These are phyloP conservation scores for Molossus alvarezi DNA, from an alignment of 2,797 vertebrate genomes.

Conservation along the genomic window DNA sequence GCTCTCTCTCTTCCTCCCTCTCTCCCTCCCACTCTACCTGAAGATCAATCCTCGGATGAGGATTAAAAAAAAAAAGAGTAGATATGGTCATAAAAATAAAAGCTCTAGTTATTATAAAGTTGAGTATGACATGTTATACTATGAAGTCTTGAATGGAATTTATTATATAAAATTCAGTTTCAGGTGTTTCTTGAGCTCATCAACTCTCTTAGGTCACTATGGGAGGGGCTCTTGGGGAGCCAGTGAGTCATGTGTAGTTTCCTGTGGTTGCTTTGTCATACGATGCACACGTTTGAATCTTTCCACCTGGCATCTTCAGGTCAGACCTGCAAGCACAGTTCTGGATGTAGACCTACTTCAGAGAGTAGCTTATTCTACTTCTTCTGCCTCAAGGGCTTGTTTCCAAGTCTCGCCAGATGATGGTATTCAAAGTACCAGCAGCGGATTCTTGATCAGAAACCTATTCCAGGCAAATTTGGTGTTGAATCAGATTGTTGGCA, in stretches of 20 bases:
- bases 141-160: background rate
- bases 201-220: background rate
- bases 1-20: no score
- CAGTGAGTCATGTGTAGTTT: background rate
- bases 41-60: no score
- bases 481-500: constrained; percentile 49
- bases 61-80: background rate
- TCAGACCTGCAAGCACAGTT: background rate
- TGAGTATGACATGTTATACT: background rate
- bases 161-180: background rate
- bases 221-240: background rate
- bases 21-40: no score
- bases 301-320: background rate
- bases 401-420: background rate
- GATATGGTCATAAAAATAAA: constrained; percentile 3
- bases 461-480: background rate
- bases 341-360: background rate
- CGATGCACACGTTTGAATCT: background rate
- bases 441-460: background rate
- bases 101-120: background rate
- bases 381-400: background rate
- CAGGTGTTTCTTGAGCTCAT: background rate
- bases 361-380: background rate
- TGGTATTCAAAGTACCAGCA: background rate
- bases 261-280: background rate